Evolutionary conservation across 2,888 invertebrate species (phyloP).

Genomic region (Thecocarcelia acutangulata): DNA sequence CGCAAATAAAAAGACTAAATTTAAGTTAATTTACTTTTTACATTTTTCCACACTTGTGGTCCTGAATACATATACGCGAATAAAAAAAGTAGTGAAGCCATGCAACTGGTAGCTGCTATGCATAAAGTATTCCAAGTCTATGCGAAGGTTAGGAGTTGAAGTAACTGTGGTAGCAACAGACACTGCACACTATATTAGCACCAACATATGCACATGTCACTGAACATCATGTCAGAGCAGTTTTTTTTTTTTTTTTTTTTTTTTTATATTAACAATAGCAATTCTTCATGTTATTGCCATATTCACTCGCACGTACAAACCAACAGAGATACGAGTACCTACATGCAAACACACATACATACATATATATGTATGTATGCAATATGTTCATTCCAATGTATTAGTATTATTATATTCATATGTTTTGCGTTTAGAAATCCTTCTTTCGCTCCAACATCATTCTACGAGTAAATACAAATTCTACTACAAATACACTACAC

Average conservation of each 20-base stretch:
- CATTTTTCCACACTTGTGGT: background rate
- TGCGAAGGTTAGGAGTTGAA: constrained; percentile 30
- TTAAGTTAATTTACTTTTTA: no score
- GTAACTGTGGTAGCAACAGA: constrained; percentile 35
- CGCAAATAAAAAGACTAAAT: no score
- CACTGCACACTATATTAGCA: constrained; percentile 38
- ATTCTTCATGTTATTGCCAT: constrained; percentile 34
- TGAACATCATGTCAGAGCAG: constrained; percentile 61
- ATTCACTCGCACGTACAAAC: constrained; percentile 17
- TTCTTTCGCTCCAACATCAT: constrained; percentile 39
- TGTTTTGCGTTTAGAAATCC: constrained; percentile 23
- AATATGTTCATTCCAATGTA: background rate
- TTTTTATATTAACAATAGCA: constrained; percentile 35
- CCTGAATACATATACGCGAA: no score
- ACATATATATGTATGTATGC: constrained; percentile 1
- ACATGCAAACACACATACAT: no score
- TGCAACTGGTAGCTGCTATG: constrained; percentile 61
- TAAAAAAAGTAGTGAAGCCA: no score
- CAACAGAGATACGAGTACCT: constrained; percentile 5
- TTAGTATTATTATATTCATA: constrained; percentile 15
- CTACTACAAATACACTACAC: constrained; percentile 34
- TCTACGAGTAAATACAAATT: constrained; percentile 39
- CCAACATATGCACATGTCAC: constrained; percentile 65
- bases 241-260: constrained; percentile 15
- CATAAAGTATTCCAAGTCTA: constrained; percentile 49